Percentiles rank a stretch among this genome's conserved stretches.
These are phyloP conservation scores for Eunapius fragilis DNA, from an alignment of 37 sponge, comb jelly and placozoan species.

Conservation along the genomic window DNA sequence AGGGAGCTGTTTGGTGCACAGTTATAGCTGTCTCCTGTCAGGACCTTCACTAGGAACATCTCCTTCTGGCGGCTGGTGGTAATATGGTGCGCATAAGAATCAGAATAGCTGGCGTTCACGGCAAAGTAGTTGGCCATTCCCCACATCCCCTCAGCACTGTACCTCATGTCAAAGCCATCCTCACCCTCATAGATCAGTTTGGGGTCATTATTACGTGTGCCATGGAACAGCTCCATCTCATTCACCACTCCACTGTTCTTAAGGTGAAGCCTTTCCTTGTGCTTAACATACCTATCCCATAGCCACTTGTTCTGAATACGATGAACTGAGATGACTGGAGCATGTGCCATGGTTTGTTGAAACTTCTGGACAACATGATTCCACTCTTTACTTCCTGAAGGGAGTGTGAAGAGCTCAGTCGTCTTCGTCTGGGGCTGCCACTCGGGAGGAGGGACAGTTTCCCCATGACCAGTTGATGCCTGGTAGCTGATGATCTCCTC, in stretches of 20 bases:
- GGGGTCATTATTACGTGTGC: slow-evolving; percentile 75
- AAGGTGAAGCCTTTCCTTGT: slow-evolving; percentile 41
- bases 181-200: slow-evolving; percentile 70
- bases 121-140: slow-evolving; percentile 89
- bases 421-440: slow-evolving; percentile 47
- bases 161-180: slow-evolving; percentile 87
- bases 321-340: slow-evolving; percentile 10
- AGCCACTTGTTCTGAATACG: slow-evolving; percentile 87
- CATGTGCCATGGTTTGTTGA: slow-evolving; percentile 46
- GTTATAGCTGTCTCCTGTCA: slow-evolving; percentile 72
- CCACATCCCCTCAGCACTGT: slow-evolving; percentile 75
- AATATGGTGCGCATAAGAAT: slow-evolving; percentile 25
- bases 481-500: slow-evolving; percentile 44
- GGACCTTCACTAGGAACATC: slow-evolving; percentile 77
- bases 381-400: slow-evolving; percentile 49
- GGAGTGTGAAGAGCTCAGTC: slow-evolving; percentile 40
- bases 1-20: slow-evolving; percentile 37
- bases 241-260: slow-evolving; percentile 70
- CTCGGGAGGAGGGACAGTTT: slow-evolving; percentile 28
- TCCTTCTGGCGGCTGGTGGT: slow-evolving; percentile 29
- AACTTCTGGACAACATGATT: slow-evolving; percentile 41
- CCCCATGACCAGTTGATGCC: neutral
- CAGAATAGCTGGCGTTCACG: slow-evolving; percentile 86
- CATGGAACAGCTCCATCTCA: slow-evolving; percentile 80
- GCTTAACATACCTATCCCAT: slow-evolving; percentile 67